phyloP scores from a whole-genome alignment of 2,113 vertebrate species.

The Protobothrops mucrosquamatus region DNA sequence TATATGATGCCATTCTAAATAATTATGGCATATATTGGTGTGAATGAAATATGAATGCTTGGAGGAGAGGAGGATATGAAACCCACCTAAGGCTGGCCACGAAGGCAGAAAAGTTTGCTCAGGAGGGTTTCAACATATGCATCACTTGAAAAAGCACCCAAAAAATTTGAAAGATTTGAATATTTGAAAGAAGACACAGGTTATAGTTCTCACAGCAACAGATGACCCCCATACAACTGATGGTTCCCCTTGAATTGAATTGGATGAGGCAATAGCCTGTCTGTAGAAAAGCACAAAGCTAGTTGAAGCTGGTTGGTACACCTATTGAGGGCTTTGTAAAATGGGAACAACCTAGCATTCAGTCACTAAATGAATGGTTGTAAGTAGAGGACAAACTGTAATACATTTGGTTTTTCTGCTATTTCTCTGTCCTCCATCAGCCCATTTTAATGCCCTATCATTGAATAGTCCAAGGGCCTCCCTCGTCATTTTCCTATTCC shows the following conservation, averaged over 20 bases:
- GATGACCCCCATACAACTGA: not conserved
- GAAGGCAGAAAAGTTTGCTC: not conserved
- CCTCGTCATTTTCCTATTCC: not conserved
- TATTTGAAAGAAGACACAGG: not conserved
- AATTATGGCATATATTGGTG: not conserved
- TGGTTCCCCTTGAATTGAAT: not conserved
- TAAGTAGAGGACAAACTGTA: not conserved
- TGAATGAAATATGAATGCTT: not conserved
- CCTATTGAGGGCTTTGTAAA: not conserved
- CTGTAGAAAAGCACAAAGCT: not conserved
- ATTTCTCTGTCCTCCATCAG: not conserved
- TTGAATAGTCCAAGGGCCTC: not conserved
- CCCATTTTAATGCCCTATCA: not conserved
- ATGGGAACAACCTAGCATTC: not conserved
- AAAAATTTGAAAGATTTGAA: not conserved
- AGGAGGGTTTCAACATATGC: not conserved
- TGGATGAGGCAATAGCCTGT: not conserved
- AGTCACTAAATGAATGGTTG: too few species aligned
- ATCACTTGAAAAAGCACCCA: not conserved
- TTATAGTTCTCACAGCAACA: not conserved
- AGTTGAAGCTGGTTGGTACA: not conserved
- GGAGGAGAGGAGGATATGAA: not conserved
- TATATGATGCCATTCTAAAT: not conserved
- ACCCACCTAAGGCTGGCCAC: not conserved
- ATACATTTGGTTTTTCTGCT: not conserved